These are phyloP conservation scores for Lycorma delicatula DNA, from an alignment of 1,140 invertebrate species.

Conservation along the genomic window DNA sequence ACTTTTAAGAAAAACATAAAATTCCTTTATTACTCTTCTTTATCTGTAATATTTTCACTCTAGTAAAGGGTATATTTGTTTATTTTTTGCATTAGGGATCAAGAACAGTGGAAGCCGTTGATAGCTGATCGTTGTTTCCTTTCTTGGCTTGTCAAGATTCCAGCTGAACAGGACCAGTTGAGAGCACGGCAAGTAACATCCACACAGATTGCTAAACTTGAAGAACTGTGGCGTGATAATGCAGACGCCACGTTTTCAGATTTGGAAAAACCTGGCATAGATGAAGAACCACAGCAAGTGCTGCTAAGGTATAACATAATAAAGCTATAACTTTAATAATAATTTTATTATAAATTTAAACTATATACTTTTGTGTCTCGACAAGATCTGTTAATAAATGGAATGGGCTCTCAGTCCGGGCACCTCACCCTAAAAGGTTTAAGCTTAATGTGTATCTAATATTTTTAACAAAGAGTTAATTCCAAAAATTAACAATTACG, in stretches of 20 bases:
- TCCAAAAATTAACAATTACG: no score
- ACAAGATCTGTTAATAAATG: no score
- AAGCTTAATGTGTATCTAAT: no score
- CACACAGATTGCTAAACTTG: conserved; percentile 93
- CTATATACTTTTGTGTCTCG: no score
- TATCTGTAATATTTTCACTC: not conserved
- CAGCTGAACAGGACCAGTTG: conserved; percentile 90
- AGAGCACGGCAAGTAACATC: conserved; percentile 91
- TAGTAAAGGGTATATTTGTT: not conserved
- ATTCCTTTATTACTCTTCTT: not conserved
- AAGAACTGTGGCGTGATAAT: conserved; percentile 98
- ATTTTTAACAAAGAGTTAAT: no score
- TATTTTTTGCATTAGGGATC: conserved; percentile 53
- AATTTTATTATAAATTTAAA: no score
- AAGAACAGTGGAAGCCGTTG: conserved; percentile 97
- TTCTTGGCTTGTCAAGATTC: conserved; percentile 94
- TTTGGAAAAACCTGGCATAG: conserved; percentile 93
- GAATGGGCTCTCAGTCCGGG: no score
- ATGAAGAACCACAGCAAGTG: conserved; percentile 95
- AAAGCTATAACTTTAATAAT: no score
- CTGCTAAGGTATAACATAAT: conserved; percentile 69
- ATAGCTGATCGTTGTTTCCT: conserved; percentile 93
- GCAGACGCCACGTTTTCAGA: conserved; percentile 96
- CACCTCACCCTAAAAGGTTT: no score
- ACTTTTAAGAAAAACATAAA: not conserved